phyloP scores from a whole-genome alignment of 2,888 invertebrate genomes.

The Alentia gelatinosa region DNA sequence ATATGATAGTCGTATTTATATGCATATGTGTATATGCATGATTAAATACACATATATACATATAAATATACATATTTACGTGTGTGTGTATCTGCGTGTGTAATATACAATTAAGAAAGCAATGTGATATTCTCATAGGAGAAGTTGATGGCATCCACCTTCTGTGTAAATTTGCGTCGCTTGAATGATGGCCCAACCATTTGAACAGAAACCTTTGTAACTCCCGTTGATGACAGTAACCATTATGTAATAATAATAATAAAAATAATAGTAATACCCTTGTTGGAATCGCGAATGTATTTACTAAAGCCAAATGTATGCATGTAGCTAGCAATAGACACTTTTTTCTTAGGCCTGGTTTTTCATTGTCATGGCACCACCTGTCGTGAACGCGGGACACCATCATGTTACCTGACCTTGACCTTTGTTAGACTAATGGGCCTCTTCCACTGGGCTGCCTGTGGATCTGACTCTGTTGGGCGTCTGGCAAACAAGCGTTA shows the following conservation, averaged over 20 bases:
- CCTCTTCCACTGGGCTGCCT: too few relatives aligned
- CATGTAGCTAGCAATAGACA: neutral
- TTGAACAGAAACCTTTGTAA: neutral
- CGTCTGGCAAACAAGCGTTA: too few relatives aligned
- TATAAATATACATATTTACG: neutral
- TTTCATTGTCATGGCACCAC: neutral
- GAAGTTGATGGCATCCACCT: neutral
- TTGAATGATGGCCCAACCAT: neutral
- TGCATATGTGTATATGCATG: too few relatives aligned
- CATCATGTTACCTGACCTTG: neutral
- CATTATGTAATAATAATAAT: too few relatives aligned
- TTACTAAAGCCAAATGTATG: neutral
- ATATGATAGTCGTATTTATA: neutral
- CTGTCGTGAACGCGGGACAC: neutral
- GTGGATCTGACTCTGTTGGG: too few relatives aligned
- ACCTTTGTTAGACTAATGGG: neutral
- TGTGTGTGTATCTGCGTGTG: neutral
- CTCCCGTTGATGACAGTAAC: too few relatives aligned
- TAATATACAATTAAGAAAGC: constrained; percentile 1
- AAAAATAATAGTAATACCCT: neutral
- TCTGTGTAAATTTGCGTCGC: neutral
- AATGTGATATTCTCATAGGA: neutral
- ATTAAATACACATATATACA: neutral
- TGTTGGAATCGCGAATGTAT: neutral
- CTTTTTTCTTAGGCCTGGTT: neutral